Base-by-base conservation (phyloP, 2,797 vertebrate genomes). In the Hippocampus kuda region DNA sequence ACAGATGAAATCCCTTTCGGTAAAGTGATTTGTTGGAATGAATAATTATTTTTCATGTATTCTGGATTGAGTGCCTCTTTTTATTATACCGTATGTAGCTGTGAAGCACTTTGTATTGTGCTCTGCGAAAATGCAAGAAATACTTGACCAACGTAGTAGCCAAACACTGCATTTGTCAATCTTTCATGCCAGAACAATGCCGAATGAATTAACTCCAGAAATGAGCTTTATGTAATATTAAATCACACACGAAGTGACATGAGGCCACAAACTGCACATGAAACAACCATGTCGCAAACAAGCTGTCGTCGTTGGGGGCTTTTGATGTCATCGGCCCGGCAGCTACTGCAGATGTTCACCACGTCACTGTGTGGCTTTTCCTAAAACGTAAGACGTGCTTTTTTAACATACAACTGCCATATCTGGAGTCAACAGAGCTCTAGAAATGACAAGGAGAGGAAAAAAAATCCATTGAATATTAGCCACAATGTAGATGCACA, bases 251-350 rank as follows among this genome's bases (percentile, higher is more conserved):
- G 16, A 18, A 30, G 27, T 60, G 59, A 60, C 15, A 38, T 20
- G 27, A 38, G 59, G 59, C 59, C 26, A 60, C 26, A 30, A 22
- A 53, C 53, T 24, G 53, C 53, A 24, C 59, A 38, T 34, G 27
- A 5, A 18, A 18, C 4, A 30, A 20, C 27, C 30, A 20, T 60
- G 27, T 18, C 59, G 30, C 59, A 34, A 34, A 60, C 59, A 60
- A 34, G 59, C 59, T 38, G 16, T 20, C 34, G 8, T 24, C 16
- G 30, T 18, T 38, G 27, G 30, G 57, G 30, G 59, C 30, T 60
- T 60, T 60, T 38, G 59, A 60, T 60, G 59, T 60, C 16, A 60
- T 6, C 27, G 27, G 57, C 57, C 57, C 27, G 57, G 57, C 57
- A 38, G 27, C 30, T 34, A 60, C 27, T 20, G 27, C 59, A 60